Percentiles rank a stretch among this genome's conserved stretches.
Evolutionary conservation across 1,140 invertebrate genomes (phyloP).

Genomic region (Lanistes nyassanus): DNA sequence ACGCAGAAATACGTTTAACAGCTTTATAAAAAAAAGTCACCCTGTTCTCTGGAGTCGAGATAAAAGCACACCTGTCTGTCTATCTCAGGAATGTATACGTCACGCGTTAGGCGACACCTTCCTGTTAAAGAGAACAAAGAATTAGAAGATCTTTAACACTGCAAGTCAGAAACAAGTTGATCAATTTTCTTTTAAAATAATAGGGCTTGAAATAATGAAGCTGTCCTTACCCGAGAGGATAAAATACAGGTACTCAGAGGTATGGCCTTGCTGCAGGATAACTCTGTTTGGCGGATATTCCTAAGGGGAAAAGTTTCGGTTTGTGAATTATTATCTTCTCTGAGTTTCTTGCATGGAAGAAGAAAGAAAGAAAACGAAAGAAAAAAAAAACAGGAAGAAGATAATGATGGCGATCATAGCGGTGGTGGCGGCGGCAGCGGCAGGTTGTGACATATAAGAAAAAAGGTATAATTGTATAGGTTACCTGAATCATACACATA

Average conservation of each 20-base stretch:
- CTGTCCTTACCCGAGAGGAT: conserved; percentile 44
- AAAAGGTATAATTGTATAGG: too few relatives aligned
- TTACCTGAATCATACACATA: conserved; percentile 2
- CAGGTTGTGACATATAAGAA: too few relatives aligned
- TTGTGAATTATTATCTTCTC: neutral
- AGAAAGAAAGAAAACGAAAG: too few relatives aligned
- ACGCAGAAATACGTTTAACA: too few relatives aligned
- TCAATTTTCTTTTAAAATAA: too few relatives aligned
- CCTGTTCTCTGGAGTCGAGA: conserved; percentile 43
- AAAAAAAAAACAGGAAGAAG: too few relatives aligned
- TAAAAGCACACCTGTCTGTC: conserved; percentile 45
- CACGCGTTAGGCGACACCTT: conserved; percentile 43
- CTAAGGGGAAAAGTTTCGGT: conserved; percentile 28
- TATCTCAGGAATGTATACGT: conserved; percentile 51
- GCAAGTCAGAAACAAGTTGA: too few relatives aligned
- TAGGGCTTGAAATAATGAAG: neutral
- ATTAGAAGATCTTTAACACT: neutral
- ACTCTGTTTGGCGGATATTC: conserved; percentile 52
- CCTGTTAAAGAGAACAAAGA: conserved; percentile 35
- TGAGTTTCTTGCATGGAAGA: too few relatives aligned
- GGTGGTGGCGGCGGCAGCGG: too few relatives aligned
- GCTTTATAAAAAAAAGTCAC: conserved; percentile 31
- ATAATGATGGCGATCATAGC: too few relatives aligned
- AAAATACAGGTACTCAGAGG: conserved; percentile 45
- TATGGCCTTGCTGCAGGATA: conserved; percentile 42